phyloP scores from a whole-genome alignment of 2,113 vertebrate species.

The Raja brachyura region DNA sequence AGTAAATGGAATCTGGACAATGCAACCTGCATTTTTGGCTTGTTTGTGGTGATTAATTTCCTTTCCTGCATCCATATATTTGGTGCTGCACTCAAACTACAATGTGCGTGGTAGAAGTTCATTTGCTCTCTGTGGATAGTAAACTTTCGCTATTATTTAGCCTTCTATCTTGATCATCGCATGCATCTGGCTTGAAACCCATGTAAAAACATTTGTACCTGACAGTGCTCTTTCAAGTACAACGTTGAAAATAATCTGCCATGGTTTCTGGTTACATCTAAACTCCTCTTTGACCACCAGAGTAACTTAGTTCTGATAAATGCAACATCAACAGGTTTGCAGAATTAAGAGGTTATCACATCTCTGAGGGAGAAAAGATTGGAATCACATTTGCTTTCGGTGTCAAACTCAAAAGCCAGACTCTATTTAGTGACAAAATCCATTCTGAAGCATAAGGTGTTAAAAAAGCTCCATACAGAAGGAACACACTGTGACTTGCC shows the following conservation, averaged over 20 bases:
- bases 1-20: background rate
- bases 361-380: background rate
- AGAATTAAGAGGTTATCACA: conserved; percentile 13
- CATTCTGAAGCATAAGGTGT: background rate
- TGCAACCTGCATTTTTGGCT: background rate
- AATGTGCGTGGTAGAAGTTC: background rate
- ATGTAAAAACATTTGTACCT: background rate
- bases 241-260: background rate
- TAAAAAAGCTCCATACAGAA: background rate
- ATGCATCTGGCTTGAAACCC: background rate
- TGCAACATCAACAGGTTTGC: background rate
- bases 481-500: background rate
- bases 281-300: background rate
- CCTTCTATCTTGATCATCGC: background rate
- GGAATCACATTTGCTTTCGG: background rate
- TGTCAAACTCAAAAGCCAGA: conserved; percentile 14
- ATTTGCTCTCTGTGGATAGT: background rate
- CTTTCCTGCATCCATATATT: background rate
- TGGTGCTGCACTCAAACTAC: no score
- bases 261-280: conserved; percentile 26
- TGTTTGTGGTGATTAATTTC: background rate
- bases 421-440: background rate
- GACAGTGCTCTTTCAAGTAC: background rate
- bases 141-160: background rate
- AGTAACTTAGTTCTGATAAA: conserved; percentile 11